Evolutionary conservation across 2,113 vertebrate species (phyloP).

Genomic region (Girardinichthys multiradiatus): DNA sequence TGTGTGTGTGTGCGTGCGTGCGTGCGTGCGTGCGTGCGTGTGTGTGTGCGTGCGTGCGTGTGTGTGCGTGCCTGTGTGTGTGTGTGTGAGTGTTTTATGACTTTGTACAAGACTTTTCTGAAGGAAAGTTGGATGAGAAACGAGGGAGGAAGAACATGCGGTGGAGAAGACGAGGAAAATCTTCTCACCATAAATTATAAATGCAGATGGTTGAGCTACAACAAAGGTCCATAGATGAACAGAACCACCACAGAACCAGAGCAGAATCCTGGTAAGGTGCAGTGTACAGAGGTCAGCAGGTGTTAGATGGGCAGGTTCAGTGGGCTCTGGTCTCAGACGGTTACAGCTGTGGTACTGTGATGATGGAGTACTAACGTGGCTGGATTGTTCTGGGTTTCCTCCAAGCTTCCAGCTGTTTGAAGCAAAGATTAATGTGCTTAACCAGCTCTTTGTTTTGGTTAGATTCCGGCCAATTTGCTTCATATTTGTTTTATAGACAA

Average conservation of each 20-base stretch:
- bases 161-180: slow-evolving; percentile 8
- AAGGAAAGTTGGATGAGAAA: slow-evolving; percentile 43
- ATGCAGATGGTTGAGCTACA: neutral
- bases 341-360: too few relatives aligned
- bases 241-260: neutral
- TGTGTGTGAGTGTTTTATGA: slow-evolving; percentile 46
- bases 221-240: neutral
- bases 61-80: slow-evolving; percentile 22
- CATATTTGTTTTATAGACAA: too few relatives aligned
- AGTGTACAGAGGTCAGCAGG: neutral
- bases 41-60: slow-evolving; percentile 18
- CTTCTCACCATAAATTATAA: slow-evolving; percentile 57
- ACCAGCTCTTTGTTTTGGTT: too few relatives aligned
- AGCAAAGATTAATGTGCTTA: too few relatives aligned
- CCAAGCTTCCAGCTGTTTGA: too few relatives aligned
- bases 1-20: slow-evolving; percentile 22
- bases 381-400: too few relatives aligned
- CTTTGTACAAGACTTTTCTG: slow-evolving; percentile 30
- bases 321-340: too few relatives aligned
- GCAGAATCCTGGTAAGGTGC: neutral
- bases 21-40: slow-evolving; percentile 15
- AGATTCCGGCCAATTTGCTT: too few relatives aligned
- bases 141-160: slow-evolving; percentile 31
- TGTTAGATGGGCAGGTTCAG: neutral
- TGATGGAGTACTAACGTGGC: too few relatives aligned